Evolutionary conservation across 2,113 vertebrate genomes (phyloP), one percentile per base, ranked within the genome.

Genomic region (Callipepla californica): DNA sequence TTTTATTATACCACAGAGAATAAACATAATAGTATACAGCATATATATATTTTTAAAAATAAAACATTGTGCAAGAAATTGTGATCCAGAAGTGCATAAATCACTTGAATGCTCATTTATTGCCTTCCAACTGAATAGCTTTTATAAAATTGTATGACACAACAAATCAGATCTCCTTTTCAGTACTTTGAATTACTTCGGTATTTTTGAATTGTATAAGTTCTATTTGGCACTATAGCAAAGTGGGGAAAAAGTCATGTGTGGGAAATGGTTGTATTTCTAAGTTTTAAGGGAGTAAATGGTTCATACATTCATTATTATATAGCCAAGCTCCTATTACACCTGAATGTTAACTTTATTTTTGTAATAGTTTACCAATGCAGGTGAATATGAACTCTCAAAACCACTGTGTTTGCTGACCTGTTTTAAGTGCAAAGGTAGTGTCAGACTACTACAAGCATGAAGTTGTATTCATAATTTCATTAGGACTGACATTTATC

Each of bases 31-130:
- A 95, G 94, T 97, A 96, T 94, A 96, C 87, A 82, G 90, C 95
- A 57, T 96, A 96, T 97, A 96, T 97, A 96, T 97, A 48, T 96
- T n/a, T 97, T 96, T 90, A 19, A 80, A 96, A 95, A 97, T 97
- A 97, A 96, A 97, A 96, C 96, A 97, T 90, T 95, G 90, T 94
- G 79, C 96, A 97, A 97, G 96, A 97, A 97, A 97, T 97, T 94
- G 95, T 93, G 76, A 91, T 94, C 94, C 83, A 85, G 73, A 94
- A 96, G 96, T 94, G 83, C 94, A n/a, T 97, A 97, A 97, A 98
- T 98, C 97, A 97, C 95, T 96, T 94, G 69, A 96, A 91, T 93
- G 78, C 88, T 97, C 86, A 96, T 97, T 97, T 97, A 97, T 96
- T 97, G 94, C 96, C 89, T 96, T 94, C 94, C 94, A 96, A 88